Evolutionary conservation across 2,888 invertebrate species (phyloP), one percentile per base, ranked within the genome.

Genomic region (Malthinus flaveolus): DNA sequence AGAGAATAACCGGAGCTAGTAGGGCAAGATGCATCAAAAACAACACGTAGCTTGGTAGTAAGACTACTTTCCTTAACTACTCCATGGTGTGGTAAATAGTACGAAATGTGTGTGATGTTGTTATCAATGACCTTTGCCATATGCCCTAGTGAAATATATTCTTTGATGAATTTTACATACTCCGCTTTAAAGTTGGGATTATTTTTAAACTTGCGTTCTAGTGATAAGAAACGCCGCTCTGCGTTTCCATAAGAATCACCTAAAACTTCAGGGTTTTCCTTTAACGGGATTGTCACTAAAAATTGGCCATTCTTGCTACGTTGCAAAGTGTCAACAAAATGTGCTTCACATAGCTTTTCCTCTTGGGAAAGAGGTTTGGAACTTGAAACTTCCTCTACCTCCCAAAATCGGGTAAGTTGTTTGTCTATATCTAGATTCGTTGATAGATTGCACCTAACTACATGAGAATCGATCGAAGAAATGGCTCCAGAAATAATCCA

Each of bases 21-120:
- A 13, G 57, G 59, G 33, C 62, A 59, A 1, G 66, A 67, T 11
- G 63, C 71, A 56, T 74, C 68, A 56, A 70, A 74, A 7, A 74
- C 72, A 1, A 70, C 66, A 33, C 71, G 56, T 23, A 70, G 34
- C 45, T 70, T 67, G 2, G 46, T 54, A 2, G 58, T 59, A 3
- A 64, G 67, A 53, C 69, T 69, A 1, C 51, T 44, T 4, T 59
- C 61, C 34, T 66, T 67, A 1, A 66, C 35, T 7, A 73, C 68
- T 3, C 62, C 53, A 51, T 68, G 70, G 59, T 72, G 71, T 13
- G 71, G 71, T 15, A 73, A 49, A 12, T 32, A 42, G 13, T 32
- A 48, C 23, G 15, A 34, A 13, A 5, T 35, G 4, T 4, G n/a
- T 48, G 32, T 13, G 9, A 3, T 32, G 13, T 13, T 7, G 15